Percentiles rank a stretch among this genome's conserved stretches.
Conservation (phyloP, 2,888 invertebrate species). For the Philhelius pedissequus region DNA sequence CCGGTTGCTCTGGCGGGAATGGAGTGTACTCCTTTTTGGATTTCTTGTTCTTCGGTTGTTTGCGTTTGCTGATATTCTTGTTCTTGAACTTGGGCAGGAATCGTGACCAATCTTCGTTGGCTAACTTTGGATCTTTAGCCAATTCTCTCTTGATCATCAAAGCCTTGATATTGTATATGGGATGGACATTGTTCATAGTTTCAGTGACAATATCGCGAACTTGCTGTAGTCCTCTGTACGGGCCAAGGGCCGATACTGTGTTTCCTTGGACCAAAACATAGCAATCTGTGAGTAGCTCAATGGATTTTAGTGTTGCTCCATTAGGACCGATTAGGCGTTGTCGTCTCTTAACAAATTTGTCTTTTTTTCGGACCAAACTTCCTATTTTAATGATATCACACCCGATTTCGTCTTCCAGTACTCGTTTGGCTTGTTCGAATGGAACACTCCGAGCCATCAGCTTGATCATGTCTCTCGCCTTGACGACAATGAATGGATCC, state of each 20-base stretch:
- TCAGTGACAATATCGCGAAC: conserved; percentile 95
- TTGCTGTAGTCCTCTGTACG: conserved; percentile 92
- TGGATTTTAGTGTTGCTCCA: conserved; percentile 98
- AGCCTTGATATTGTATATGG: conserved; percentile 98
- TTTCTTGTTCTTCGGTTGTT: conserved; percentile 92
- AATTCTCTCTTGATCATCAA: conserved; percentile 98
- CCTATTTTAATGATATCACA: conserved; percentile 99
- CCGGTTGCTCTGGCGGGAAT: conserved; percentile 95
- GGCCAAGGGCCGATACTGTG: conserved; percentile 97
- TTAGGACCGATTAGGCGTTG: conserved; percentile 97
- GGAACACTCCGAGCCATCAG: conserved; percentile 97
- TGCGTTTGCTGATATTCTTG: conserved; percentile 92
- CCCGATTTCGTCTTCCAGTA: conserved; percentile 92
- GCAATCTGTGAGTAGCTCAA: conserved; percentile 96
- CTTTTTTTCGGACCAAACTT: conserved; percentile 91
- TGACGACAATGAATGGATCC: conserved; percentile 98
- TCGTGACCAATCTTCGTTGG: conserved; percentile 97
- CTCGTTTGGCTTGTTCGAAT: conserved; percentile 94
- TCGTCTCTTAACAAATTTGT: conserved; percentile 96
- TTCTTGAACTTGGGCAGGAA: conserved; percentile 96
- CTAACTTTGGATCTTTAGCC: conserved; percentile 93
- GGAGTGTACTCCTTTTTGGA: conserved; percentile 97
- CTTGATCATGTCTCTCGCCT: conserved; percentile 97
- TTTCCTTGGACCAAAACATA: conserved; percentile 98
- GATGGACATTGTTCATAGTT: conserved; percentile 99